Evolutionary conservation across 2,888 invertebrate species (phyloP), one percentile per base, ranked within the genome.

Genomic region (Ellobium chinense): DNA sequence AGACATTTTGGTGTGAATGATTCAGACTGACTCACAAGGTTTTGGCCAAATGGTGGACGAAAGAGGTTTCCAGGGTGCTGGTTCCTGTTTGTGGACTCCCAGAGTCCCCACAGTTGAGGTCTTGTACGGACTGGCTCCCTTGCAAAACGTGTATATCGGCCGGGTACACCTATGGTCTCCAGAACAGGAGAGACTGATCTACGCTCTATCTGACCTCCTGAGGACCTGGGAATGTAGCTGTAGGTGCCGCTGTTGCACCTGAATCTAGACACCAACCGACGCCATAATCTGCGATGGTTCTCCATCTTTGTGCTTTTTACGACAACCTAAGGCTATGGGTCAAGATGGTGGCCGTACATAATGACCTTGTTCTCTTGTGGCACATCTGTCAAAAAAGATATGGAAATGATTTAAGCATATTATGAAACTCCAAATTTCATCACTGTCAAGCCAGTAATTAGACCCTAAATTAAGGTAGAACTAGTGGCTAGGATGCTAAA

Each of bases 1-100:
- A 74, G 24, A 27, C 74, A 74, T 46, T 63, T 74, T 63, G 74
- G 74, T 24, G 46, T 74, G 27, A 74, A 62, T n/a, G n/a, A n/a
- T n/a, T n/a, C n/a, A n/a, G n/a, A n/a, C 18, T 46, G 46, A 7
- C 9, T 12, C 7, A 46, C 18, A 46, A 18, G 9, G 7, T 46
- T 46, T 46, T 7, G 46, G 46, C 9, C 18, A 46, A 46, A 46
- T 46, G 46, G 9, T 18, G 46, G 46, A 46, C 46, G 46, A 7
- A 12, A 7, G 18, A 46, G 46, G 18, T 12, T 12, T 12, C 9
- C 9, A 46, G 7, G 18, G 9, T 18, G 18, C 46, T 12, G 7
- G 46, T 46, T 46, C 46, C 46, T 46, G 46, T 46, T 18, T n/a
- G n/a, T n/a, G 7, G 9, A 12, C 46, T 46, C 46, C 46, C 46